A percentile compares a stretch with the other conserved stretches of the same genome.
phyloP scores from a whole-genome alignment of 2,113 vertebrate genomes.

The Danionella cerebrum region DNA sequence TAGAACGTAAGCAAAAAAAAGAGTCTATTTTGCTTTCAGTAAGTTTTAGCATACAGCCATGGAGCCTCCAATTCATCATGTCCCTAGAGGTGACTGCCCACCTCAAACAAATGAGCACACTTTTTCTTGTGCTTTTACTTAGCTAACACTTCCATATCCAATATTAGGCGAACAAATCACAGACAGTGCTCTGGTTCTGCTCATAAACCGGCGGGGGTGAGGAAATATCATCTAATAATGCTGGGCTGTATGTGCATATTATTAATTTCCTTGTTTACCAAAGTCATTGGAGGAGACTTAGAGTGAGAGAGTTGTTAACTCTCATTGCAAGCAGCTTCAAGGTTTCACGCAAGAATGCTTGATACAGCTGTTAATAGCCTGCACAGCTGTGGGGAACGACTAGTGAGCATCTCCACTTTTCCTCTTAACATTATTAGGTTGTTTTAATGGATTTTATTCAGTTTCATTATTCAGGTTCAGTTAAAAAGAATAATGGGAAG shows the following conservation, averaged over 20 bases:
- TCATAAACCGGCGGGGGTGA: not conserved
- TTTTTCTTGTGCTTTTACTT: not conserved
- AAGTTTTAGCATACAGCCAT: not conserved
- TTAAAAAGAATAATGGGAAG: conserved; percentile 23
- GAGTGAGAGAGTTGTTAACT: conserved; percentile 15
- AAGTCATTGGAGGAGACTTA: conserved; percentile 14
- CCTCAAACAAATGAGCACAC: not conserved
- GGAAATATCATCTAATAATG: not conserved
- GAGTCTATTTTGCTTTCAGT: not conserved
- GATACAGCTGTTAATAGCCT: conserved; percentile 28
- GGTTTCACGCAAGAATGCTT: conserved; percentile 33
- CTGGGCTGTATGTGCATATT: not conserved
- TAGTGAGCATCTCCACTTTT: conserved; percentile 29
- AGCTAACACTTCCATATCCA: not conserved
- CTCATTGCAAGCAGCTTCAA: conserved; percentile 17
- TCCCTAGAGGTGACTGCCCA: not conserved
- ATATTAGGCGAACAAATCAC: not conserved
- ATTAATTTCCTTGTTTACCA: conserved; percentile 1
- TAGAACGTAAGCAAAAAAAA: not conserved
- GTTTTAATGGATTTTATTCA: conserved; percentile 38
- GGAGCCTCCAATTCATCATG: not conserved
- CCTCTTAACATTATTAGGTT: conserved; percentile 36
- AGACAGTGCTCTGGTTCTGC: not conserved
- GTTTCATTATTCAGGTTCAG: conserved; percentile 35
- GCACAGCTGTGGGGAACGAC: conserved; percentile 19